Base-by-base conservation (phyloP, 1,140 invertebrate genomes). In the Drosophila baimaii region DNA sequence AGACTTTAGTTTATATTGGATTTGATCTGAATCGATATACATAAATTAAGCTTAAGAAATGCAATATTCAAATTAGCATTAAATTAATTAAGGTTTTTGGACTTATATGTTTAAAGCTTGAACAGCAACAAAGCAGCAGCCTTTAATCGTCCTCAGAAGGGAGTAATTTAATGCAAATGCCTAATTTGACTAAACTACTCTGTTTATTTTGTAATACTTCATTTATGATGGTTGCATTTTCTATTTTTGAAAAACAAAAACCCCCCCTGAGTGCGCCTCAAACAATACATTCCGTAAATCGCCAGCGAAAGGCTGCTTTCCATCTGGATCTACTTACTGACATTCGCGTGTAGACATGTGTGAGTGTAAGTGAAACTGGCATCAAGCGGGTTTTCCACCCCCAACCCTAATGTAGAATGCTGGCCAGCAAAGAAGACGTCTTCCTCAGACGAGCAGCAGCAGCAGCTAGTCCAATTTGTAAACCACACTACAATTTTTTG, bases 401-500 rank as follows among this genome's bases (percentile, higher is more conserved):
- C 69, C 66, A 72, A 39, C 52, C 52, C 33, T 47, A n/a, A 29
- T 31, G 52, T 35, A 35, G 31, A 35, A 52, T 13, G 33, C 19
- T 54, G 12, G 61, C 46, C 29, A 51, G 35, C 37, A 17, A 39
- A 58, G 65, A 72, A 58, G 69, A 72, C 68, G 47, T 72, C 69
- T 72, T 72, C 69, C 47, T 71, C 52, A 4, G 66, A 17, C 68
- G 29, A 59, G 52, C 17, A 52, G 44, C 44, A 46, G 31, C 27
- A 35, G 17, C 19, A 46, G 62, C 55, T 64, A 64, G 62, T 64
- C 62, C 62, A 78, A 77, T 77, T 78, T 78, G 64, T 71, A 70
- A 77, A 77, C 64, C 74, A 56, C 74, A 77, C 69, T 72, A 72
- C 27, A 71, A 58, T 57, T 65, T 68, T 69, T 69, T 52, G 64